phyloP scores from a whole-genome alignment of 2,797 vertebrate species.

The Darevskia nairensis region DNA sequence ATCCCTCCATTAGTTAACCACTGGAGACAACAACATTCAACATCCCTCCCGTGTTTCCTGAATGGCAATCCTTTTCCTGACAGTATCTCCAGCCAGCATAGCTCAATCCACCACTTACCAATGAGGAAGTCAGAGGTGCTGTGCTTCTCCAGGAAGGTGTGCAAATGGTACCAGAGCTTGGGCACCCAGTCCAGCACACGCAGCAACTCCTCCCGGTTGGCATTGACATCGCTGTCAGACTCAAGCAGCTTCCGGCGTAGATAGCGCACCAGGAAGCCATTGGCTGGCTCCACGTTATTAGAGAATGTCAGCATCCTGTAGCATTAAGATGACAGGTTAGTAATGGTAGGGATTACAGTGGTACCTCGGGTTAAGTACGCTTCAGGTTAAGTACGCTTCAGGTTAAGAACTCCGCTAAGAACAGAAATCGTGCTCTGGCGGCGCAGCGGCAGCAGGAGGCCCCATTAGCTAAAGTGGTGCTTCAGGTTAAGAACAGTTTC shows the following conservation, averaged over 20 bases:
- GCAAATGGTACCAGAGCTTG: constrained; percentile 96
- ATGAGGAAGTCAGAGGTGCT: constrained; percentile 98
- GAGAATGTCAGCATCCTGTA: constrained; percentile 95
- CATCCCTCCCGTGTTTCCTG: neutral
- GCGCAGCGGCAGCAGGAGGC: too few species aligned
- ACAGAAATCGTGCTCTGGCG: too few species aligned
- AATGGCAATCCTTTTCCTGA: neutral
- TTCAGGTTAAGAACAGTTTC: too few species aligned
- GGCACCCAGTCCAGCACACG: constrained; percentile 94
- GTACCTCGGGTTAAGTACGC: too few species aligned
- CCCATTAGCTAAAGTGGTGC: too few species aligned
- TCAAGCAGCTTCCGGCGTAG: constrained; percentile 93
- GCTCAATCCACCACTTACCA: constrained; percentile 75
- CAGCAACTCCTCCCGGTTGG: constrained; percentile 86
- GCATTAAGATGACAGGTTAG: neutral
- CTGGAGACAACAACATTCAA: neutral
- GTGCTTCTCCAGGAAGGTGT: constrained; percentile 97
- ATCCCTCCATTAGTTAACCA: neutral
- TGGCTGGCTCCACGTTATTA: constrained; percentile 96
- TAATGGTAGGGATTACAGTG: neutral
- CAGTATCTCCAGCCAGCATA: neutral
- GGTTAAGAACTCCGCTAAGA: too few species aligned
- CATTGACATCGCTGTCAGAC: constrained; percentile 80
- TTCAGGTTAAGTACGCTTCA: too few species aligned
- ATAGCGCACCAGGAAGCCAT: constrained; percentile 93